Percentiles rank a stretch among this genome's conserved stretches.
phyloP scores from a whole-genome alignment of 2,797 vertebrate genomes.

The Clamator glandarius region DNA sequence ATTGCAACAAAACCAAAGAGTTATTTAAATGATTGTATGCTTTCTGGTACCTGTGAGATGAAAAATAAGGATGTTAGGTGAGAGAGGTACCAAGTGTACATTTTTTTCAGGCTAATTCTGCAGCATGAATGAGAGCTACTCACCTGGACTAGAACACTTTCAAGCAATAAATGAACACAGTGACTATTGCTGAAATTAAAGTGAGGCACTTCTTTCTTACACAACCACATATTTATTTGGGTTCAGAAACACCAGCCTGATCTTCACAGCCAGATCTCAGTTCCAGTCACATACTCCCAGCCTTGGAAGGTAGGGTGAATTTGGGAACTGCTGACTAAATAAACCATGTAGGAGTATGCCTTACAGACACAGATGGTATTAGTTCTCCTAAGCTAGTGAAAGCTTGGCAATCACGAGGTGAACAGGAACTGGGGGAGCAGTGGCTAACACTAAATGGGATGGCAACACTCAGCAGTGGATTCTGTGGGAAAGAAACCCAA shows the following conservation, averaged over 20 bases:
- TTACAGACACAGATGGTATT: conserved; percentile 54
- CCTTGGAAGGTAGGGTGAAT: not conserved
- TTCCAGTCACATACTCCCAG: conserved; percentile 43
- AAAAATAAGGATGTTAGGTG: conserved; percentile 17
- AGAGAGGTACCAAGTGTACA: conserved; percentile 2
- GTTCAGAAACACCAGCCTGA: conserved; percentile 27
- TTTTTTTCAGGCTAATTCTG: not conserved
- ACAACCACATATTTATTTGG: not conserved
- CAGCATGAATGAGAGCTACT: conserved; percentile 39
- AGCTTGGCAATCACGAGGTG: not conserved
- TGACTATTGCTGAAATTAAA: conserved; percentile 35
- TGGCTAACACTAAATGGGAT: not conserved
- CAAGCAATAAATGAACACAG: conserved; percentile 21
- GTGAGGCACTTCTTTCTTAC: conserved; percentile 16
- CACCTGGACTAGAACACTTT: conserved; percentile 35
- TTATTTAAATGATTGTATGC: not conserved
- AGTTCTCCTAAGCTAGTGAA: conserved; percentile 48
- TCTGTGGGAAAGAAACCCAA: not conserved
- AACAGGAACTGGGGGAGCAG: not conserved
- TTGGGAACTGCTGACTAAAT: conserved; percentile 45
- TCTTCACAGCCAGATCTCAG: conserved; percentile 16
- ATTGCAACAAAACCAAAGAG: not conserved
- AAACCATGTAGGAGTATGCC: conserved; percentile 33
- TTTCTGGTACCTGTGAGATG: not conserved
- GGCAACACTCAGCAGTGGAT: not conserved